Conservation (phyloP, 2,888 invertebrate species). For the Anarsia innoxiella region DNA sequence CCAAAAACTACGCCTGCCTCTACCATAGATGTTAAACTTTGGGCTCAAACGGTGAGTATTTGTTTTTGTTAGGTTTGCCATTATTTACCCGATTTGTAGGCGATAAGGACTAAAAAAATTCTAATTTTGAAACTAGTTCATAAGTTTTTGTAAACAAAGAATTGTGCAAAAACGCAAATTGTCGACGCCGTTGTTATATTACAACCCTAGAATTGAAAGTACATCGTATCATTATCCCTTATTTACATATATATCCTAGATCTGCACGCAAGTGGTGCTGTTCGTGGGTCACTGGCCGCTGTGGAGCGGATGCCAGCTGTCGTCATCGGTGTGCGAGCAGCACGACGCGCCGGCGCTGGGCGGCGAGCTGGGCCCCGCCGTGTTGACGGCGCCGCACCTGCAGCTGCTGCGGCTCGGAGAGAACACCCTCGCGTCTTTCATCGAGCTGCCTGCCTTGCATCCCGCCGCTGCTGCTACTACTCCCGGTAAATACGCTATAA, state of each 20-base stretch:
- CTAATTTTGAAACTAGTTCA: too few species aligned
- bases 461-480: constrained; percentile 65
- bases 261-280: constrained; percentile 91
- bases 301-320: constrained; percentile 91
- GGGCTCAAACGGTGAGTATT: constrained; percentile 64
- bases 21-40: constrained; percentile 66
- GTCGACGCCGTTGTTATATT: too few species aligned
- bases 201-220: too few species aligned
- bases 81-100: too few species aligned
- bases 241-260: too few species aligned
- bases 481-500: constrained; percentile 33
- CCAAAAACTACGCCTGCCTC: constrained; percentile 62
- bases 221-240: too few species aligned
- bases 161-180: too few species aligned
- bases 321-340: constrained; percentile 93
- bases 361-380: constrained; percentile 84
- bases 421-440: constrained; percentile 88
- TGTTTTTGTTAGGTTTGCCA: background rate
- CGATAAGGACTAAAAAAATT: too few species aligned
- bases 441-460: constrained; percentile 90
- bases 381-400: constrained; percentile 88
- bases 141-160: too few species aligned
- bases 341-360: constrained; percentile 85
- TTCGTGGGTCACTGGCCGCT: constrained; percentile 97
- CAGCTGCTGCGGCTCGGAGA: constrained; percentile 90